Percentiles rank a stretch among this genome's conserved stretches.
Evolutionary conservation across 2,113 vertebrate species (phyloP).

Genomic region (Poeciliopsis turrubarensis): DNA sequence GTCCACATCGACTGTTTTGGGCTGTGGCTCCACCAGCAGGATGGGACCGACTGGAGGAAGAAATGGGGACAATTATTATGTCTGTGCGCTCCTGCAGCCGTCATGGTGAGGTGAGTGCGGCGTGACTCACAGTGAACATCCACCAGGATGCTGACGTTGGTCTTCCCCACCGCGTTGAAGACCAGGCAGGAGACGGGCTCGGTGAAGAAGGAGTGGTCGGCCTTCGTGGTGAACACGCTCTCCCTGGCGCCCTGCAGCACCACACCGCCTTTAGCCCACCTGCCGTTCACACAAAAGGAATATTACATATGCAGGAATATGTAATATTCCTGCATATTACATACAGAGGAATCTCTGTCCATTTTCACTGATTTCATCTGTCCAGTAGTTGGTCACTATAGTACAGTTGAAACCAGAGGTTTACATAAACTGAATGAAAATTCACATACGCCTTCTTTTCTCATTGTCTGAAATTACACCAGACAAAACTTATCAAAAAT

Average conservation of each 20-base stretch:
- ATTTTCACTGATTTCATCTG: no score
- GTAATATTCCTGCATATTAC: no score
- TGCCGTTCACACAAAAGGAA: slow-evolving; percentile 46
- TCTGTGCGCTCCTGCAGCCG: background rate
- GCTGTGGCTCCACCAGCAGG: slow-evolving; percentile 92
- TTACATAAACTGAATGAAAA: no score
- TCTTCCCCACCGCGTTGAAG: slow-evolving; percentile 94
- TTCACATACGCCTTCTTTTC: no score
- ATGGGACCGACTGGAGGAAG: slow-evolving; percentile 87
- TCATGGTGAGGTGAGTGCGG: slow-evolving; percentile 15
- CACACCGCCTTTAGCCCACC: slow-evolving; percentile 95
- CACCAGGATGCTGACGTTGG: slow-evolving; percentile 97
- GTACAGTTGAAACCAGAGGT: no score
- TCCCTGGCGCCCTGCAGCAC: slow-evolving; percentile 90
- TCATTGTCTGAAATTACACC: no score
- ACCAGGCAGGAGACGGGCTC: slow-evolving; percentile 97
- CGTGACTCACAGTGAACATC: slow-evolving; percentile 93
- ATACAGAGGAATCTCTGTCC: no score
- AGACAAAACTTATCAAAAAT: no score
- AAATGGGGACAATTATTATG: background rate
- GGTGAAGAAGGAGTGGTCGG: slow-evolving; percentile 97
- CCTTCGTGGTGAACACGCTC: slow-evolving; percentile 91
- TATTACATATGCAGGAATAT: no score
- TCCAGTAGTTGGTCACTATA: no score
- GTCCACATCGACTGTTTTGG: slow-evolving; percentile 88